Conservation (phyloP, 35 echinoderm and acorn worm species). For the Holothuria glaberrima region DNA sequence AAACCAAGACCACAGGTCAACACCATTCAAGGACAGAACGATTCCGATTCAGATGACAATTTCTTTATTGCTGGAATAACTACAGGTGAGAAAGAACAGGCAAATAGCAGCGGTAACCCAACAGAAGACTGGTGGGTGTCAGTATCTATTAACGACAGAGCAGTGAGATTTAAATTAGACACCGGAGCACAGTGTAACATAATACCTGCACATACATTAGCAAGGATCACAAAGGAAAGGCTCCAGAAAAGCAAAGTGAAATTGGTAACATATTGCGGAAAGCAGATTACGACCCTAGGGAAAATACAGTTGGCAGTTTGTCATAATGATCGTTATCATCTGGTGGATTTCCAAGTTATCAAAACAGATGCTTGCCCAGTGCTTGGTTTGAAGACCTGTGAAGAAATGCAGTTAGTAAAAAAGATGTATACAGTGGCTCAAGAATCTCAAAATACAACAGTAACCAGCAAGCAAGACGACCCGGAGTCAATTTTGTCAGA, state of each 20-base stretch:
- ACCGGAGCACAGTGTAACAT: background rate
- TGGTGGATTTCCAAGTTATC: conserved; percentile 11
- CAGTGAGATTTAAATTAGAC: conserved; percentile 15
- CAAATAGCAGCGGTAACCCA: background rate
- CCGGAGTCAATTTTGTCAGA: background rate
- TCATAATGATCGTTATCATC: background rate
- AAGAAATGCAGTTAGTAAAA: background rate
- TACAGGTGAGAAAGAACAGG: background rate
- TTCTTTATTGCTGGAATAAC: background rate
- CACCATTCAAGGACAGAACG: background rate
- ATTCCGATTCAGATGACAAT: background rate
- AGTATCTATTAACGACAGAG: background rate
- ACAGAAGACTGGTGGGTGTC: background rate
- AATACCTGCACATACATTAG: background rate
- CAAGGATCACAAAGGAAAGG: background rate
- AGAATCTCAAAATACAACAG: background rate
- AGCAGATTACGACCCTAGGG: background rate
- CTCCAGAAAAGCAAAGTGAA: conserved; percentile 1
- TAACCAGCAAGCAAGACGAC: background rate
- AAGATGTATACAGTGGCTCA: background rate
- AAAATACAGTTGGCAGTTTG: background rate
- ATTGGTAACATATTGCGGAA: background rate
- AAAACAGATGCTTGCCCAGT: background rate
- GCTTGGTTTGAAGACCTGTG: background rate
- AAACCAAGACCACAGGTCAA: background rate